phyloP scores from a whole-genome alignment of 2,888 invertebrate species.

The Polylopha cassiicola region DNA sequence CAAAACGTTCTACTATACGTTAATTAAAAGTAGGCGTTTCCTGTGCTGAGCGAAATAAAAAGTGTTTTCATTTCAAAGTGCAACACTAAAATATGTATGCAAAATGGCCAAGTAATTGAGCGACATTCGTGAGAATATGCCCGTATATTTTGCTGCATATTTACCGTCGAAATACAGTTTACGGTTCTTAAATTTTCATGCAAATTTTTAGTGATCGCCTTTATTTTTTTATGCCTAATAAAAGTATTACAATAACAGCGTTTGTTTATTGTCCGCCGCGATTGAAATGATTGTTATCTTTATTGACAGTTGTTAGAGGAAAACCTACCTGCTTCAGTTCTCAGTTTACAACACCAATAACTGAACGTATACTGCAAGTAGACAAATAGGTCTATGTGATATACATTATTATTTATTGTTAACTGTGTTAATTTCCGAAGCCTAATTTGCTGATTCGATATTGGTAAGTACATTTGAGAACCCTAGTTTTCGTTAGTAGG shows the following conservation, averaged over 20 bases:
- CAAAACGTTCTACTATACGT: no score
- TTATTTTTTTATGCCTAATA: conserved; percentile 36
- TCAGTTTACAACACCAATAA: no score
- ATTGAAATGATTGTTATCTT: conserved; percentile 11
- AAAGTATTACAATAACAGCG: conserved; percentile 10
- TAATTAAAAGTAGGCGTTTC: no score
- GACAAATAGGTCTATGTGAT: no score
- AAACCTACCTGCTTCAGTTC: conserved; percentile 15
- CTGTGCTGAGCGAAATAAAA: conserved; percentile 22
- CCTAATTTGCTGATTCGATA: no score
- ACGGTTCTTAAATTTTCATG: conserved; percentile 33
- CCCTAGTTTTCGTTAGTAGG: no score
- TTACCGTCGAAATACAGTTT: conserved; percentile 15
- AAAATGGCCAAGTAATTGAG: conserved; percentile 39
- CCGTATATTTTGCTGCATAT: conserved; percentile 31
- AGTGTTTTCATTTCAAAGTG: conserved; percentile 29
- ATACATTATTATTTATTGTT: no score
- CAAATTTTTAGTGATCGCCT: conserved; percentile 37
- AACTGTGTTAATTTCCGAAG: no score
- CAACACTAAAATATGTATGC: conserved; percentile 37
- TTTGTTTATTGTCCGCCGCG: conserved; percentile 8
- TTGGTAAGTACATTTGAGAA: no score
- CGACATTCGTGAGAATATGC: conserved; percentile 48
- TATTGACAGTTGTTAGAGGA: conserved; percentile 12
- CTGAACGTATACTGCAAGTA: no score